These are phyloP conservation scores for Monopterus albus DNA, from an alignment of 2,113 vertebrate species.

Conservation along the genomic window DNA sequence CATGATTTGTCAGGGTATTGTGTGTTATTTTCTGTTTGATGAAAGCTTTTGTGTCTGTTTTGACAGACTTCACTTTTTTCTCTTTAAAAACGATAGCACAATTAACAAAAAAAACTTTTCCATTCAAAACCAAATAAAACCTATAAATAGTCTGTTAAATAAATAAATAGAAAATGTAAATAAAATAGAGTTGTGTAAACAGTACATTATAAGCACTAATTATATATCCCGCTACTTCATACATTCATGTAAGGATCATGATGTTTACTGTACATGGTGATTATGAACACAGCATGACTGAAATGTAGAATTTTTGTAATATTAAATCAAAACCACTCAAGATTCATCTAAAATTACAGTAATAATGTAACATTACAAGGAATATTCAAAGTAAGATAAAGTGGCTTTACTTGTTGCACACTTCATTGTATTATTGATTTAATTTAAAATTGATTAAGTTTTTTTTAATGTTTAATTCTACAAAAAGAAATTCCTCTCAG, in stretches of 20 bases:
- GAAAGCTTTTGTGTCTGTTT: not conserved
- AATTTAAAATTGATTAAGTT: slow-evolving; percentile 9
- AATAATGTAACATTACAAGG: not conserved
- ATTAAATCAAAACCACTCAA: slow-evolving; percentile 16
- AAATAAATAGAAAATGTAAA: slow-evolving; percentile 45
- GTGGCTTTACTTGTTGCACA: slow-evolving; percentile 3
- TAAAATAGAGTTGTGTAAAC: slow-evolving; percentile 15
- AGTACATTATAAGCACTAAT: slow-evolving; percentile 20
- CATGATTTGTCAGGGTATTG: not conserved
- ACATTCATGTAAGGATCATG: slow-evolving; percentile 42
- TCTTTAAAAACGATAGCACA: not conserved
- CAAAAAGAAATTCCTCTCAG: not conserved
- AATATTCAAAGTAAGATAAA: not conserved
- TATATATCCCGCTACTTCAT: slow-evolving; percentile 33
- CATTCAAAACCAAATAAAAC: slow-evolving; percentile 7
- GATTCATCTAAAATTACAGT: slow-evolving; percentile 18
- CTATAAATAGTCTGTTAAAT: slow-evolving; percentile 23
- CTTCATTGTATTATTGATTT: slow-evolving; percentile 14
- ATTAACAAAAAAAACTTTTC: slow-evolving; percentile 1
- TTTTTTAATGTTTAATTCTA: slow-evolving; percentile 1
- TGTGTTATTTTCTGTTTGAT: not conserved
- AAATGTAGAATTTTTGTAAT: slow-evolving; percentile 9
- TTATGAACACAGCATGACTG: not conserved
- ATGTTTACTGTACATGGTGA: too few species aligned
- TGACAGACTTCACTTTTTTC: not conserved